Conservation (phyloP, 2,888 invertebrate genomes). For the Scaptodrosophila latifasciaeformis region DNA sequence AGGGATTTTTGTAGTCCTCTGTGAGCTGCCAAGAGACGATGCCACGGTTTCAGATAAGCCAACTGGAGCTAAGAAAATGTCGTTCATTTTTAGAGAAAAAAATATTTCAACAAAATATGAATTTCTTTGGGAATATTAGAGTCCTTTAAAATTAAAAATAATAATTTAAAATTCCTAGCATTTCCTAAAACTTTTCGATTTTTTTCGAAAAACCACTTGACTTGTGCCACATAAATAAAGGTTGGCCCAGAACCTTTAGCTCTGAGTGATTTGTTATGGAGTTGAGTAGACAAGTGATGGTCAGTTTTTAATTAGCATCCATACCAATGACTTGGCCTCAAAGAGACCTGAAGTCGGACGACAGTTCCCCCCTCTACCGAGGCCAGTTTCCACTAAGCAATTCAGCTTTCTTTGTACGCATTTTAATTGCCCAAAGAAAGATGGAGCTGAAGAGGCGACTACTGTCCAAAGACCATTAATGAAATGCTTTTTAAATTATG, state of each 20-base stretch:
- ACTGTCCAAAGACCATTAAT: slow-evolving; percentile 49
- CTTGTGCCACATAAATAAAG: slow-evolving; percentile 24
- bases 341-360: slow-evolving; percentile 9
- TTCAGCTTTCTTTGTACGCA: slow-evolving; percentile 15
- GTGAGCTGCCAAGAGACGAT: not conserved
- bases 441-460: no score
- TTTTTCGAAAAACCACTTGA: slow-evolving; percentile 14
- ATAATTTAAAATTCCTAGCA: no score
- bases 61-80: not conserved
- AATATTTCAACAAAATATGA: not conserved
- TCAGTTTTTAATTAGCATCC: slow-evolving; percentile 18
- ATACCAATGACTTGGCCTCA: slow-evolving; percentile 10
- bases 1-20: not conserved
- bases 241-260: slow-evolving; percentile 41
- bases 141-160: slow-evolving; percentile 53
- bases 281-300: not conserved
- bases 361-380: no score
- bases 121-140: not conserved
- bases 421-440: no score
- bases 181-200: no score
- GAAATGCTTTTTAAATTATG: slow-evolving; percentile 57
- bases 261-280: slow-evolving; percentile 30
- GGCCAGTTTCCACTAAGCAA: slow-evolving; percentile 28
- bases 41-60: not conserved
- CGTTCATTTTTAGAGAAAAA: not conserved